These are phyloP conservation scores for Bimastos eiseni DNA, from an alignment of 2,888 invertebrate genomes.

Conservation along the genomic window DNA sequence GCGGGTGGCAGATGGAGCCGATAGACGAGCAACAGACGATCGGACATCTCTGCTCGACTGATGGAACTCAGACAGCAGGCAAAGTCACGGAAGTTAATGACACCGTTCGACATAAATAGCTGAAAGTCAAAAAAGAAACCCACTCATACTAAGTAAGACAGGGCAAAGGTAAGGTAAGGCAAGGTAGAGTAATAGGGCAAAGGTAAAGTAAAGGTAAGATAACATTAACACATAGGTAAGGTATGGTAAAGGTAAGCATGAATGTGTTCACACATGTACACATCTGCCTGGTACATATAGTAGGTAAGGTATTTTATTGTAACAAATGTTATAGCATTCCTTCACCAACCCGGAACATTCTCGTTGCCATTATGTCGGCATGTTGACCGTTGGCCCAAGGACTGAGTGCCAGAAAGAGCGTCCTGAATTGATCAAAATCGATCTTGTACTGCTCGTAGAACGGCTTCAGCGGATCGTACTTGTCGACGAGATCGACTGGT, in stretches of 20 bases:
- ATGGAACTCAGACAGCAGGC: constrained; percentile 78
- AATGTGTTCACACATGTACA: no score
- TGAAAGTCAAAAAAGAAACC: constrained; percentile 56
- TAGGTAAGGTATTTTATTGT: no score
- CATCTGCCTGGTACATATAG: no score
- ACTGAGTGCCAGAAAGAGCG: constrained; percentile 81
- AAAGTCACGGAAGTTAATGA: constrained; percentile 85
- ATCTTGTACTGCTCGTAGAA: constrained; percentile 82
- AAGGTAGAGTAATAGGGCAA: not conserved
- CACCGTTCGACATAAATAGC: constrained; percentile 84
- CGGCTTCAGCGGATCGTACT: constrained; percentile 74
- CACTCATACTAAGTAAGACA: not conserved
- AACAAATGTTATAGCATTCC: no score
- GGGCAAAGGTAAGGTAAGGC: no score
- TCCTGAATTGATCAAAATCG: constrained; percentile 86
- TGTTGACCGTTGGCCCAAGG: constrained; percentile 81
- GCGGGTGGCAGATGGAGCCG: constrained; percentile 78
- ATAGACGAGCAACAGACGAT: constrained; percentile 83
- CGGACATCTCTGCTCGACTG: constrained; percentile 77
- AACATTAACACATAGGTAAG: not conserved
- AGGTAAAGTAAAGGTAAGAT: not conserved
- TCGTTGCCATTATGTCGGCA: constrained; percentile 79
- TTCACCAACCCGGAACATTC: constrained; percentile 81
- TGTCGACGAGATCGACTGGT: constrained; percentile 67
- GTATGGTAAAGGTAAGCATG: not conserved